These are phyloP conservation scores for Adelphocoris suturalis DNA, from an alignment of 2,888 invertebrate genomes.

Conservation along the genomic window DNA sequence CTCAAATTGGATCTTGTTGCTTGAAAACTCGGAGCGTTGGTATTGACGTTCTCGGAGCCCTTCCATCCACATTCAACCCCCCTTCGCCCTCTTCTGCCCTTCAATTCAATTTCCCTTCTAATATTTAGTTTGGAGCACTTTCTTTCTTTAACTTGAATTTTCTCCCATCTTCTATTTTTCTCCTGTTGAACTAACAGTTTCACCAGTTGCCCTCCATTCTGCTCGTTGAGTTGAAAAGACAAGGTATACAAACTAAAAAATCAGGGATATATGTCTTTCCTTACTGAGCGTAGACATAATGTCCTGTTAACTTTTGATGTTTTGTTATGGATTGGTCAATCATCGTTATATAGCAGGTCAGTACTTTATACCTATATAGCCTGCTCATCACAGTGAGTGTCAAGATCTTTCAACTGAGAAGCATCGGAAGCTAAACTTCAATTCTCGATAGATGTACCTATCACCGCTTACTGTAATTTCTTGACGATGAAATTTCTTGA, in stretches of 20 bases:
- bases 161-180: conserved; percentile 46
- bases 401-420: too few species aligned
- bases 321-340: too few species aligned
- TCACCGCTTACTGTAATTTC: too few species aligned
- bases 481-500: too few species aligned
- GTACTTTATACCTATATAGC: too few species aligned
- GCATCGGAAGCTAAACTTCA: too few species aligned
- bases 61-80: conserved; percentile 67
- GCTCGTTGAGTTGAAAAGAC: neutral
- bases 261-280: neutral
- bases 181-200: conserved; percentile 49
- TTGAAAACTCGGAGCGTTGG: conserved; percentile 74
- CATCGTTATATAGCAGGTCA: too few species aligned
- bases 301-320: too few species aligned
- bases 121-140: conserved; percentile 73
- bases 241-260: conserved; percentile 18
- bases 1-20: conserved; percentile 76
- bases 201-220: conserved; percentile 22
- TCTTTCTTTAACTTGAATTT: conserved; percentile 71
- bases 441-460: too few species aligned
- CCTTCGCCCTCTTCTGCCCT: conserved; percentile 67
- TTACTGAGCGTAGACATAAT: neutral
- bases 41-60: conserved; percentile 72
- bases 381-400: too few species aligned
- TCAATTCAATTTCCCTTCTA: conserved; percentile 74